Evolutionary conservation across 2,797 vertebrate genomes (phyloP), one percentile per base, ranked within the genome.

Genomic region (Leptoclinus maculatus): DNA sequence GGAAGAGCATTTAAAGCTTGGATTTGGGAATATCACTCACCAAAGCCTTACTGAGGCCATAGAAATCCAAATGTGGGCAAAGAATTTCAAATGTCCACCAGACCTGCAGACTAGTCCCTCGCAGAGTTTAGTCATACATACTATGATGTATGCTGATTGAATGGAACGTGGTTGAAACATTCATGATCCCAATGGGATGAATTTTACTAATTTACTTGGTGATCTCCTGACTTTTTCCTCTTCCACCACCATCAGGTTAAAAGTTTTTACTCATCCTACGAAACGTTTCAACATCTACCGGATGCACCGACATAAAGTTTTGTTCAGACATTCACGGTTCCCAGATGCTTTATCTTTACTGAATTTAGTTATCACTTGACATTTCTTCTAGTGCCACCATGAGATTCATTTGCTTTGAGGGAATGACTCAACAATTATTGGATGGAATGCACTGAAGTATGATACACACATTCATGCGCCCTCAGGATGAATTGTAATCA

Each of bases 1-100:
- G 34, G 58, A 19, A 19, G 5, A 65, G 16, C 5, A 3, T 51
- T 69, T 8, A 29, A 60, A 54, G 27, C 8, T 12, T 39, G 34
- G 45, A 47, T 63, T 66, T n/a, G 5, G n/a, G 29, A 14, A 32
- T 41, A 76, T 13, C 17, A 54, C 51, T 39, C 12, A 41, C 21
- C 13, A 29, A 3, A 39, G 57, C 57, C 34, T 53, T 39, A 29
- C 47, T 23, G 13, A 23, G 17, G 57, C 19, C n/a, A 57, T 34
- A 63, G 13, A 23, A 41, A 54, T 71, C 64, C 25, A 56, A 68
- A 71, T 32, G 54, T 39, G 25, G 25, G 14, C 66, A 59, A 39
- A 54, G 1, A 25, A 36, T 62, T 67, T 72, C 8, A 27, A 53
- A 39, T 21, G 38, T 25, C 32, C 49, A 38, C 34, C 9, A 7